phyloP scores from a whole-genome alignment of 2,113 vertebrate species.

The Silurus glanis region DNA sequence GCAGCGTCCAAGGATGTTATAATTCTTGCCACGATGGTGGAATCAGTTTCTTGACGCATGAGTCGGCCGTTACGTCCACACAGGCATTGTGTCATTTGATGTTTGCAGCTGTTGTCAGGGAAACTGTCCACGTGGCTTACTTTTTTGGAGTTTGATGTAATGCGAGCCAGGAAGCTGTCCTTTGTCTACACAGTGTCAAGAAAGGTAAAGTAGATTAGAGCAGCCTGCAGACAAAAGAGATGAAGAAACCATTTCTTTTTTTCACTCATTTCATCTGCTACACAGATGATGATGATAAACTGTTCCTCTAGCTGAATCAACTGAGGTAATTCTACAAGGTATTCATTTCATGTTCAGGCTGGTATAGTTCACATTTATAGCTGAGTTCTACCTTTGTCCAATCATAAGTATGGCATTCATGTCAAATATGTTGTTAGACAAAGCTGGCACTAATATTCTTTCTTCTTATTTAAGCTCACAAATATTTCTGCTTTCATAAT shows the following conservation, averaged over 20 bases:
- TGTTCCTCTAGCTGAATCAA: conserved; percentile 16
- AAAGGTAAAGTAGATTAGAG: conserved; percentile 41
- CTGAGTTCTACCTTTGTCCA: background rate
- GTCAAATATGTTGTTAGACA: background rate
- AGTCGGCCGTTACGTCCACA: conserved; percentile 51
- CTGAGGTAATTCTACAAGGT: conserved; percentile 8
- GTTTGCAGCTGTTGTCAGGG: conserved; percentile 54
- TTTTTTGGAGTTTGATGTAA: conserved; percentile 23
- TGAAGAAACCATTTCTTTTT: conserved; percentile 2
- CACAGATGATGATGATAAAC: conserved; percentile 33
- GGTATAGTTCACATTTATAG: conserved; percentile 1
- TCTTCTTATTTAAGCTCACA: background rate
- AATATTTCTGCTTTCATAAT: background rate
- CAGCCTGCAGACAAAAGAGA: conserved; percentile 20
- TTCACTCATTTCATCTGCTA: conserved; percentile 16
- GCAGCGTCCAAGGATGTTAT: conserved; percentile 52
- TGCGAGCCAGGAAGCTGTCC: conserved; percentile 46
- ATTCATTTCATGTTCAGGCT: conserved; percentile 16
- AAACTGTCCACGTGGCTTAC: conserved; percentile 51
- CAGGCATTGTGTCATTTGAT: conserved; percentile 53
- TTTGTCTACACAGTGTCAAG: conserved; percentile 36
- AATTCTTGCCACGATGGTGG: conserved; percentile 50
- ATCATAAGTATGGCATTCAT: background rate
- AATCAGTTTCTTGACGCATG: conserved; percentile 51
- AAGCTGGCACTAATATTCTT: background rate